These are phyloP conservation scores for Poecile atricapillus DNA, from an alignment of 2,113 vertebrate species.

Conservation along the genomic window DNA sequence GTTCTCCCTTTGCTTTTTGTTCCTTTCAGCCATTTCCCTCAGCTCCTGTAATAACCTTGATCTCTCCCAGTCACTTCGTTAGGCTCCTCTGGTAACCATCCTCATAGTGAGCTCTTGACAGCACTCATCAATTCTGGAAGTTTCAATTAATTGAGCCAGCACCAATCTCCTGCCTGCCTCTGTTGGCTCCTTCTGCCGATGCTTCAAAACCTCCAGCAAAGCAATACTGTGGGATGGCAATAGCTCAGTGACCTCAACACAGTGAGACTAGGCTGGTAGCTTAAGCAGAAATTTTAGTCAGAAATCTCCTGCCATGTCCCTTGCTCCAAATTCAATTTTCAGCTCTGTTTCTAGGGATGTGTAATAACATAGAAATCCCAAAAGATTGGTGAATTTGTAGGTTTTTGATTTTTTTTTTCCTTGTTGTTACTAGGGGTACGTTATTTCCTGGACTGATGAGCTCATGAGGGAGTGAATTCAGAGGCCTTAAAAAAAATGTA, in stretches of 20 bases:
- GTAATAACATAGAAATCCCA: not conserved
- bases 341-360: not conserved
- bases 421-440: not conserved
- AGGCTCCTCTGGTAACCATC: not conserved
- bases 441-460: not conserved
- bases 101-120: slow-evolving; percentile 43
- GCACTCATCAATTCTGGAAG: slow-evolving; percentile 48
- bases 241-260: not conserved
- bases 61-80: slow-evolving; percentile 45
- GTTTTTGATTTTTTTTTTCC: accelerated
- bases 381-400: not conserved
- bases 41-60: slow-evolving; percentile 45
- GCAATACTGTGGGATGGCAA: not conserved
- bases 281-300: not conserved
- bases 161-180: slow-evolving; percentile 9
- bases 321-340: not conserved
- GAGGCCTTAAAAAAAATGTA: not conserved
- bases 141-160: slow-evolving; percentile 50
- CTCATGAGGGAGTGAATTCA: not conserved
- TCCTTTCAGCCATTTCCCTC: slow-evolving; percentile 15
- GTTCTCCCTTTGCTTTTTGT: not conserved
- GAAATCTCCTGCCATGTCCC: not conserved
- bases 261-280: not conserved
- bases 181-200: not conserved
- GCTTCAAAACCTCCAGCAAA: not conserved